Evolutionary conservation across 1,140 invertebrate species (phyloP).

Genomic region (Saccostrea glomerata): DNA sequence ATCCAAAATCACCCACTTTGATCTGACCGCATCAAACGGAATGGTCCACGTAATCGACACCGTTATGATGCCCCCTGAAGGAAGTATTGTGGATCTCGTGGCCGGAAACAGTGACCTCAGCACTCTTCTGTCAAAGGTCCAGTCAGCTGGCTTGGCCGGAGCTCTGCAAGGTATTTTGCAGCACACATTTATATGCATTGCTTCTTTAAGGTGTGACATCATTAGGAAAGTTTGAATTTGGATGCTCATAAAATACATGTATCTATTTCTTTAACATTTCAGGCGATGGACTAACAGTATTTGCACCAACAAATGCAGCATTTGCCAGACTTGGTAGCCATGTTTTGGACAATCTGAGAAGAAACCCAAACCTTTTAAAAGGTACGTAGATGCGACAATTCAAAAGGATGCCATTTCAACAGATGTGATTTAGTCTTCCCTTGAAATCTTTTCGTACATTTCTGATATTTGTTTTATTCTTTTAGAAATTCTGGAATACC

Average conservation of each 20-base stretch:
- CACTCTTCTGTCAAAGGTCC: conserved; percentile 56
- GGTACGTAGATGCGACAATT: background rate
- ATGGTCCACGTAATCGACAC: conserved; percentile 58
- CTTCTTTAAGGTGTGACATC: background rate
- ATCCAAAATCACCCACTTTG: conserved; percentile 56
- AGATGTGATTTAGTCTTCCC: too few species aligned
- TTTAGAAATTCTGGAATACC: conserved; percentile 57
- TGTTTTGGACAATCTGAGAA: conserved; percentile 42
- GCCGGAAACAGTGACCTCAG: conserved; percentile 54
- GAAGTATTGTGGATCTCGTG: conserved; percentile 61
- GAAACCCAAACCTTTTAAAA: background rate
- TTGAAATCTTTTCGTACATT: too few species aligned
- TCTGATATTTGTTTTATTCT: too few species aligned
- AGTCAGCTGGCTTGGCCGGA: conserved; percentile 53
- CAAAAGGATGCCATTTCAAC: too few species aligned
- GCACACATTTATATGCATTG: too few species aligned
- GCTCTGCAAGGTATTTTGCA: conserved; percentile 54
- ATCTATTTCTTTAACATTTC: background rate
- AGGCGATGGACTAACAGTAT: conserved; percentile 83
- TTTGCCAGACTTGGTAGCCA: conserved; percentile 80
- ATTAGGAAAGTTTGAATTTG: background rate
- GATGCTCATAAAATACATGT: background rate
- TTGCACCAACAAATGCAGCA: conserved; percentile 91
- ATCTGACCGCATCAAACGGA: conserved; percentile 56
- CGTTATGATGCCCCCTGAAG: conserved; percentile 62